Base-by-base conservation (phyloP, 1,140 invertebrate genomes). In the Danaus plexippus region DNA sequence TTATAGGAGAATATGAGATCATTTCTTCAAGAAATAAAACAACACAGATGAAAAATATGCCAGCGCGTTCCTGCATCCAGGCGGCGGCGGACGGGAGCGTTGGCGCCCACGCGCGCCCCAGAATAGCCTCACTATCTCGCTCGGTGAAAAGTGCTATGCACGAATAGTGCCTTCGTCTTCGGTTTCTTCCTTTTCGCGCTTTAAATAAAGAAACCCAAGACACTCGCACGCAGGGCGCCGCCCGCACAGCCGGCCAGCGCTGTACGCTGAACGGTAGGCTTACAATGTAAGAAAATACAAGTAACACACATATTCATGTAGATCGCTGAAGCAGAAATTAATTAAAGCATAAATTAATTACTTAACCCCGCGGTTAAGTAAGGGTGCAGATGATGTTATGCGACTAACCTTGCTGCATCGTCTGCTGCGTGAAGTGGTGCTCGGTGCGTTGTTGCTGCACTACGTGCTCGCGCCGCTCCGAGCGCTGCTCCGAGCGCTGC, bases 401-500 rank as follows among this genome's bases (percentile, higher is more conserved):
- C 3, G 9, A 73, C 92, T 90, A 88, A 93, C 93, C 92, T 93
- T 93, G 92, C 80, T 94, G 92, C 78, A 91, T 92, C 83, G 91
- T 92, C 80, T 93, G 89, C 85, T 94, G 89, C 53, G 92, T 92
- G 83, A 93, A 89, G 81, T 92, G 92, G 80, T 92, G 91, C 87
- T 94, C 92, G 63, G 91, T 92, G 72, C 91, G 90, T 77, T 89
- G 90, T 77, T 93, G 92, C 81, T 93, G 91, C 76, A 90, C 87
- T 13, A 87, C 85, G 65, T 90, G 89, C 71, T 88, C 88, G 78
- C 87, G 89, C 66, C 89, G 72, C 65, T 88, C 85, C 61, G 86
- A 85, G 72, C 86, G 90, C 78, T 90, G 90, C 85, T 90, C 89
- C 89, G 90, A 89, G 75, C 81, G 85, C 66, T 15, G 15, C 15